Evolutionary conservation across 2,113 vertebrate species (phyloP), one percentile per base, ranked within the genome.

Genomic region (Brachirus orientalis): DNA sequence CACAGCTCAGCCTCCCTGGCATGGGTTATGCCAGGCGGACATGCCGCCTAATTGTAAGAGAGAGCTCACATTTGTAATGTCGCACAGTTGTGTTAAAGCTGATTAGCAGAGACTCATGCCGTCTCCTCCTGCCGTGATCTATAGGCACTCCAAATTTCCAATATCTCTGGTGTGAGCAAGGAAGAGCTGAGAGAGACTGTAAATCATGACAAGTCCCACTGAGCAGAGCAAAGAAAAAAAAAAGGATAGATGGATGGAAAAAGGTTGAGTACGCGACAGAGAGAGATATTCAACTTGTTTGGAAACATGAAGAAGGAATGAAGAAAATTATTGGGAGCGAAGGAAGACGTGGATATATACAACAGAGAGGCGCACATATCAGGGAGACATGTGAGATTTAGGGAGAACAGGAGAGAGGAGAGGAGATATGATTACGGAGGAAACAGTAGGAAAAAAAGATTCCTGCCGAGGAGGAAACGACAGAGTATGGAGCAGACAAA

Each of bases 71-170:
- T 90, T 85, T 91, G 85, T 88, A 83, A 87, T 87, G 78, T 83
- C 64, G 71, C 75, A 77, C 82, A 78, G 75, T 84, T 89, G 85
- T 83, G 87, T 89, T 90, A 84, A 86, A 75, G 86, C 87, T 86
- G 88, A 93, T 93, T 91, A 92, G 88, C 84, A 58, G 81, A 81
- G 69, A 68, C 76, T 84, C 84, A 63, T 63, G 72, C 81, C 79
- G 80, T 79, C 77, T 83, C 68, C 80, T 82, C 83, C 74, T n/a
- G 72, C 79, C 61, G 63, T 91, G 90, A 92, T 93, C 86, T 91
- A 91, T 89, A 89, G 86, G 83, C 90, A 87, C 84, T 91, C 82
- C 86, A 86, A 74, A 86, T 90, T 90, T 88, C 89, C 87, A 86
- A 86, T 85, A 82, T 89, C 88, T 84, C 79, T 75, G 35, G 80